A percentile compares a stretch with the other conserved stretches of the same genome.
phyloP scores from a whole-genome alignment of 1,140 invertebrate species.

The Pseudomyrmex gracilis region DNA sequence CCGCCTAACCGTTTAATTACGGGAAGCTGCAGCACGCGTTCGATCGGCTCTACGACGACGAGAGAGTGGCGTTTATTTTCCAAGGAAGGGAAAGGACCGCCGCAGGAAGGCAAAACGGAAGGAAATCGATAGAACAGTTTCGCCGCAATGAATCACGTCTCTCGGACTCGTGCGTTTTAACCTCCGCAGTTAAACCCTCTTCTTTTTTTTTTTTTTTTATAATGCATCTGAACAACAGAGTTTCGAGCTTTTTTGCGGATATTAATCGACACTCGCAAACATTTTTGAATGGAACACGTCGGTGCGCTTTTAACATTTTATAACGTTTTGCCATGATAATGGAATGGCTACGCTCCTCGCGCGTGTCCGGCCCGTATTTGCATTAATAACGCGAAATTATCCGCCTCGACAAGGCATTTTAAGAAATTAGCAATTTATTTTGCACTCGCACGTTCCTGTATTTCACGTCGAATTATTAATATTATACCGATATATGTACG shows the following conservation, averaged over 20 bases:
- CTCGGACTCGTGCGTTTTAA: constrained; percentile 7
- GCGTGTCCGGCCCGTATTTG: constrained; percentile 23
- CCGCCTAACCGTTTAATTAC: constrained; percentile 78
- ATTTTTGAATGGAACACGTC: constrained; percentile 9
- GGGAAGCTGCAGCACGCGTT: constrained; percentile 58
- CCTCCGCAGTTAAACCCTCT: constrained; percentile 26
- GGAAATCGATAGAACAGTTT: constrained; percentile 75
- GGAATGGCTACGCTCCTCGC: constrained; percentile 37
- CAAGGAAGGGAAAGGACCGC: constrained; percentile 20
- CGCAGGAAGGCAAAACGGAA: constrained; percentile 21
- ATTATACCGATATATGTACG: background rate
- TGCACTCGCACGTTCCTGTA: constrained; percentile 34
- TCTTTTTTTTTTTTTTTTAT: constrained; percentile 37
- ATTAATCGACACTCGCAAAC: constrained; percentile 41
- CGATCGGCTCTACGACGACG: constrained; percentile 54
- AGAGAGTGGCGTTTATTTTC: constrained; percentile 72
- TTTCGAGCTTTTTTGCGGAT: constrained; percentile 25
- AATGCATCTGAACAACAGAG: constrained; percentile 28
- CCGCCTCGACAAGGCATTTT: constrained; percentile 37
- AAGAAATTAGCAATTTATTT: constrained; percentile 61
- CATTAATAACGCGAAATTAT: constrained; percentile 59
- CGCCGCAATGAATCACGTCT: constrained; percentile 45
- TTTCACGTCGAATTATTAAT: constrained; percentile 23
- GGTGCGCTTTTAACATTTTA: constrained; percentile 43
- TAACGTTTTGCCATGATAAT: constrained; percentile 51